These are phyloP conservation scores for Gymnorhina tibicen DNA, from an alignment of 2,113 vertebrate genomes.

Conservation along the genomic window DNA sequence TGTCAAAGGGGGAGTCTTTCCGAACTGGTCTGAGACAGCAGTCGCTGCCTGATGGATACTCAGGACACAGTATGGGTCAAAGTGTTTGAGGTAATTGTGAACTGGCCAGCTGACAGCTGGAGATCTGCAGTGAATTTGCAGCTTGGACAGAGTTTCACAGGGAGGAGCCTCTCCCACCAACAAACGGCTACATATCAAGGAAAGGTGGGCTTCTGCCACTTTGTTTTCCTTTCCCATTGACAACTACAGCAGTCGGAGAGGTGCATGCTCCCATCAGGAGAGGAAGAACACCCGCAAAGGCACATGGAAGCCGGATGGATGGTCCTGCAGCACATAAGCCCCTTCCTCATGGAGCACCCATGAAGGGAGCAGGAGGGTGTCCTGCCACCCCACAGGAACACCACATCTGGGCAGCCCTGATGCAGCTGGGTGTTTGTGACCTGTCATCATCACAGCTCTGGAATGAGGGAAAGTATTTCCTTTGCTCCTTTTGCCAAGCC, in stretches of 20 bases:
- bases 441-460: background rate
- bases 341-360: background rate
- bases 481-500: background rate
- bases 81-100: slow-evolving; percentile 17
- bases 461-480: background rate
- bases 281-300: background rate
- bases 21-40: background rate
- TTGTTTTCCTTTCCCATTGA: background rate
- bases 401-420: background rate
- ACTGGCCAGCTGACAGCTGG: background rate
- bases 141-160: background rate
- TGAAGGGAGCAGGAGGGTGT: background rate
- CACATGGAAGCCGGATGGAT: background rate
- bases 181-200: background rate
- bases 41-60: background rate
- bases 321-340: background rate
- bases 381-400: background rate
- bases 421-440: background rate
- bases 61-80: background rate
- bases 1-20: background rate
- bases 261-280: background rate
- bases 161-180: background rate
- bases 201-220: background rate
- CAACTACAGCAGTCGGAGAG: background rate
- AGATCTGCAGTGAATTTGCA: background rate